phyloP scores from a whole-genome alignment of 2,113 vertebrate genomes.

The Ophiodon elongatus region DNA sequence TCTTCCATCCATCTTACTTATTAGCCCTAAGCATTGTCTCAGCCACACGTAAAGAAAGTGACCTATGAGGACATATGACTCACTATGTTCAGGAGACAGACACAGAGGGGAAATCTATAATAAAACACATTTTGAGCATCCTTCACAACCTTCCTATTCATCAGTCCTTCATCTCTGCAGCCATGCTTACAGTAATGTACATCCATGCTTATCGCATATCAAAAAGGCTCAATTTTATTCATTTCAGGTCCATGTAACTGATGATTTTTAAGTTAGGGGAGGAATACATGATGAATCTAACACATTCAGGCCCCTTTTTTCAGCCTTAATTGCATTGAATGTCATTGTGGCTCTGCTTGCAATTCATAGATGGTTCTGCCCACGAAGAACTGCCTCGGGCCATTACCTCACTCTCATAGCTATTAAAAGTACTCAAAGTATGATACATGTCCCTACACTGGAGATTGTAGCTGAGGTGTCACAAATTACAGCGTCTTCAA shows the following conservation, averaged over 20 bases:
- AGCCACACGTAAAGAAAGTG: background rate
- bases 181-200: background rate
- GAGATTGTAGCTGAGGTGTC: conserved; percentile 37
- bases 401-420: conserved; percentile 51
- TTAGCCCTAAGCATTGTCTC: background rate
- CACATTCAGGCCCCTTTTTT: background rate
- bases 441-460: conserved; percentile 37
- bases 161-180: background rate
- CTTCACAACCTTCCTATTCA: background rate
- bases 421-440: conserved; percentile 59
- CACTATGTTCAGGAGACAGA: background rate
- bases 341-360: conserved; percentile 49
- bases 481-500: conserved; percentile 27
- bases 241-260: background rate
- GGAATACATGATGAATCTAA: conserved; percentile 5
- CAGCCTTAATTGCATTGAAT: conserved; percentile 16
- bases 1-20: background rate
- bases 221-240: background rate
- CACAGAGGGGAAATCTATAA: background rate
- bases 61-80: background rate
- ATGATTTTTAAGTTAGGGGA: background rate
- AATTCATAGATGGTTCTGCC: conserved; percentile 42
- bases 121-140: background rate
- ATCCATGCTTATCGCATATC: background rate
- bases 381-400: conserved; percentile 45